Percentiles rank a stretch among this genome's conserved stretches.
Conservation (phyloP, 1,140 invertebrate genomes). For the Penaeus chinensis region DNA sequence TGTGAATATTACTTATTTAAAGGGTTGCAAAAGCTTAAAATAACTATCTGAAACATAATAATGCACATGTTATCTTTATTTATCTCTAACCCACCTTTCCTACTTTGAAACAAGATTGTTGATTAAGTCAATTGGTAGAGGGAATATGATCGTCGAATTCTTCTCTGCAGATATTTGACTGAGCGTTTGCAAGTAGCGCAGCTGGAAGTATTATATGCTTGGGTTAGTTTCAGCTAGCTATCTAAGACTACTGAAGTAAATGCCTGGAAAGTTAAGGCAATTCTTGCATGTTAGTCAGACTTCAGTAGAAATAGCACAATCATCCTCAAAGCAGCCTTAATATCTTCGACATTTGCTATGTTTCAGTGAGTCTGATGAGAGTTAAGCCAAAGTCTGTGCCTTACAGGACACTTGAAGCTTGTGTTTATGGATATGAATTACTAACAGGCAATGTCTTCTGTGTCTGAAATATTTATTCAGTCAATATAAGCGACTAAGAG, state of each 20-base stretch:
- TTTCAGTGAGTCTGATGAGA: no score
- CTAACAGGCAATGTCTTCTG: no score
- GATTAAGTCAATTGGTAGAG: constrained; percentile 61
- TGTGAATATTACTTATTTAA: constrained; percentile 50
- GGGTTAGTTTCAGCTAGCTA: constrained; percentile 45
- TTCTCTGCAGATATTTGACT: constrained; percentile 61
- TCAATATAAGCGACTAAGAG: no score
- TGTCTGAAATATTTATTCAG: no score
- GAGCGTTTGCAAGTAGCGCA: constrained; percentile 60
- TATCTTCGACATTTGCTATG: no score
- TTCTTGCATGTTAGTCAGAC: constrained; percentile 2
- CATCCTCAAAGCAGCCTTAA: constrained; percentile 14
- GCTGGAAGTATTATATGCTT: constrained; percentile 55
- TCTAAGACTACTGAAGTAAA: constrained; percentile 46
- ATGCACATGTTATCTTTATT: constrained; percentile 51
- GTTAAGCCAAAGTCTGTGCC: no score
- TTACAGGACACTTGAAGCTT: no score
- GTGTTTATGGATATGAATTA: no score
- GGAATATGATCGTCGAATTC: constrained; percentile 60
- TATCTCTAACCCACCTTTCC: constrained; percentile 58
- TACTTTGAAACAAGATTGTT: constrained; percentile 60
- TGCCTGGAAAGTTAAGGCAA: constrained; percentile 47
- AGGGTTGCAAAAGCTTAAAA: constrained; percentile 46
- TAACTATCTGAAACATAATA: constrained; percentile 38
- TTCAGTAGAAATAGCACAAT: constrained; percentile 17